Percentiles rank a stretch among this genome's conserved stretches.
Evolutionary conservation across 1,140 invertebrate genomes (phyloP).

Genomic region (Dreissena polymorpha): DNA sequence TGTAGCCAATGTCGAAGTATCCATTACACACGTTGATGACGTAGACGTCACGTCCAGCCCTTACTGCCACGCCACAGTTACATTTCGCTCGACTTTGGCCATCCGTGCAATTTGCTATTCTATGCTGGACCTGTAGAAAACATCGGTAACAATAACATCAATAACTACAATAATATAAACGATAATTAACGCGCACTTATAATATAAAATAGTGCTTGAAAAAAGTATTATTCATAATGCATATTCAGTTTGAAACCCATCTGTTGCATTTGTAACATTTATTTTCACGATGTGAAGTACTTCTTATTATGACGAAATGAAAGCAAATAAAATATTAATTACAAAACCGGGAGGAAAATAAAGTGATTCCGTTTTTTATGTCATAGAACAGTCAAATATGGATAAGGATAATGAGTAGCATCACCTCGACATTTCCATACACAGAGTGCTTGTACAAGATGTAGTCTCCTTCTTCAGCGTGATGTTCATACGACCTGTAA

Average conservation of each 20-base stretch:
- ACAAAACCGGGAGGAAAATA: too few species aligned
- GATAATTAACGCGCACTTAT: too few species aligned
- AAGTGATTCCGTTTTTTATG: too few species aligned
- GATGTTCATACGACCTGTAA: background rate
- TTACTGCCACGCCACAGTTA: slow-evolving; percentile 33
- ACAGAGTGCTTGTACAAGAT: background rate
- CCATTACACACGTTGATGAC: slow-evolving; percentile 23
- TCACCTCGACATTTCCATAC: background rate
- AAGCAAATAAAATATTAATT: too few species aligned
- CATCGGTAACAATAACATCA: too few species aligned
- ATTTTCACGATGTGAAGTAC: too few species aligned
- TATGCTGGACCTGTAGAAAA: slow-evolving; percentile 23
- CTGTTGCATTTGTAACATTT: too few species aligned
- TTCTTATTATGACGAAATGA: too few species aligned
- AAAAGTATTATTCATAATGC: slow-evolving; percentile 6
- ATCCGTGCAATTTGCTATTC: background rate
- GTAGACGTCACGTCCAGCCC: slow-evolving; percentile 33
- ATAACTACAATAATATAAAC: too few species aligned
- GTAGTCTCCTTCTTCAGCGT: slow-evolving; percentile 4
- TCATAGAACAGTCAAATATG: too few species aligned
- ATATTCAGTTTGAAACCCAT: background rate
- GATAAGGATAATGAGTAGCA: background rate
- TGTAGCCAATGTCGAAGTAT: slow-evolving; percentile 25
- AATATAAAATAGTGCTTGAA: too few species aligned
- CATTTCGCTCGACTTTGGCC: slow-evolving; percentile 22